Conservation (phyloP, 2,888 invertebrate species). For the Colostygia pectinataria region DNA sequence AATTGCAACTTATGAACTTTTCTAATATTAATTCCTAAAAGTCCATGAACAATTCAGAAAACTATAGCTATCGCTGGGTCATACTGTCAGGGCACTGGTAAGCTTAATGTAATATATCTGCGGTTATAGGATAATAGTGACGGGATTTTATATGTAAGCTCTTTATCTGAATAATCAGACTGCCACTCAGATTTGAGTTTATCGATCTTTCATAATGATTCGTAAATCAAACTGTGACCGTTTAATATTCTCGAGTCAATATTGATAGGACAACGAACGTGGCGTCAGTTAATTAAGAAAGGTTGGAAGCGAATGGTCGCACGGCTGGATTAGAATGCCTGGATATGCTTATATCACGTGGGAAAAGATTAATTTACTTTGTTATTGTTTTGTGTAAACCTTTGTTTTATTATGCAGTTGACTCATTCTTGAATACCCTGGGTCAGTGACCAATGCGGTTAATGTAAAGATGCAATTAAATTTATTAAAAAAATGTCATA, state of each 20-base stretch:
- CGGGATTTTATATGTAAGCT: too few relatives aligned
- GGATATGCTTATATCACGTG: conserved; percentile 44
- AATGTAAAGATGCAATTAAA: too few relatives aligned
- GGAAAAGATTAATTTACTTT: conserved; percentile 45
- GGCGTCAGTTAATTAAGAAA: conserved; percentile 35
- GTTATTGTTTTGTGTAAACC: neutral
- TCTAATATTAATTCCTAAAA: too few relatives aligned
- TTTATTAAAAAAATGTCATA: too few relatives aligned
- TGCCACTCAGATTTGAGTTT: conserved; percentile 7
- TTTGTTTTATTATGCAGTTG: neutral
- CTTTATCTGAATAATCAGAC: too few relatives aligned
- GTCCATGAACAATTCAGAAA: too few relatives aligned
- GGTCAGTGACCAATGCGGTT: too few relatives aligned
- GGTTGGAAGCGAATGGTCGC: conserved; percentile 23
- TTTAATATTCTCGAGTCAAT: conserved; percentile 22
- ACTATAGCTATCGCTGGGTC: too few relatives aligned
- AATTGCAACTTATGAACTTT: too few relatives aligned
- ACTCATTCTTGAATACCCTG: neutral
- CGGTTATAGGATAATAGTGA: too few relatives aligned
- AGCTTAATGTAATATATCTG: too few relatives aligned
- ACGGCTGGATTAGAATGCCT: conserved; percentile 37
- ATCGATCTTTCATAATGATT: conserved; percentile 33
- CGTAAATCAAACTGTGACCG: conserved; percentile 20
- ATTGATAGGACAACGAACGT: conserved; percentile 24
- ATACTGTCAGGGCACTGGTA: too few relatives aligned